These are phyloP conservation scores for Calonectris borealis DNA, from an alignment of 2,113 vertebrate species.

Conservation along the genomic window DNA sequence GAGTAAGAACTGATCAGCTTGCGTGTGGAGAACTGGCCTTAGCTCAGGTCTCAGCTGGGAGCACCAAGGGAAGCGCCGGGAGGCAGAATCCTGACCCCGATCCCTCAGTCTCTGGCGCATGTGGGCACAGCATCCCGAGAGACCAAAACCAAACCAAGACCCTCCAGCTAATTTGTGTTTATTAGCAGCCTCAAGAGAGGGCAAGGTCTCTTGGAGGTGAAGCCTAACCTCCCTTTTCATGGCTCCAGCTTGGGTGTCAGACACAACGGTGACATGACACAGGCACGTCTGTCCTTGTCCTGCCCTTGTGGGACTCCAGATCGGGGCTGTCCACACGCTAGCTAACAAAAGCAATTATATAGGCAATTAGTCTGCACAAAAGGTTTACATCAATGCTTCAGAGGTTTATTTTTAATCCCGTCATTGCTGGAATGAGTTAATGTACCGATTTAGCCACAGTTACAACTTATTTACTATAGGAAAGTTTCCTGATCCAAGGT, in stretches of 20 bases:
- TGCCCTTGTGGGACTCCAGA: neutral
- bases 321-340: neutral
- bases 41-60: neutral
- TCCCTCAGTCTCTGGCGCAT: accelerated
- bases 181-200: neutral
- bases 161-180: neutral
- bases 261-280: accelerated
- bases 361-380: neutral
- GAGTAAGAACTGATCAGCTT: neutral
- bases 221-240: neutral
- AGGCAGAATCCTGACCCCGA: neutral
- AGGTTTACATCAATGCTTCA: neutral
- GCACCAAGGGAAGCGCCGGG: accelerated
- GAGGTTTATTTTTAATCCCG: neutral
- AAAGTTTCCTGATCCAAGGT: neutral
- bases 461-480: neutral
- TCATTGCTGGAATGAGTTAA: neutral
- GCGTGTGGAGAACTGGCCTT: neutral
- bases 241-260: neutral
- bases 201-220: neutral
- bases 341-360: neutral
- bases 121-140: neutral
- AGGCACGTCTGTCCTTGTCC: neutral
- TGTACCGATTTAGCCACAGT: neutral
- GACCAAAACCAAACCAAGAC: neutral